Evolutionary conservation across 2,797 vertebrate genomes (phyloP).

Genomic region (Numenius phaeopus): DNA sequence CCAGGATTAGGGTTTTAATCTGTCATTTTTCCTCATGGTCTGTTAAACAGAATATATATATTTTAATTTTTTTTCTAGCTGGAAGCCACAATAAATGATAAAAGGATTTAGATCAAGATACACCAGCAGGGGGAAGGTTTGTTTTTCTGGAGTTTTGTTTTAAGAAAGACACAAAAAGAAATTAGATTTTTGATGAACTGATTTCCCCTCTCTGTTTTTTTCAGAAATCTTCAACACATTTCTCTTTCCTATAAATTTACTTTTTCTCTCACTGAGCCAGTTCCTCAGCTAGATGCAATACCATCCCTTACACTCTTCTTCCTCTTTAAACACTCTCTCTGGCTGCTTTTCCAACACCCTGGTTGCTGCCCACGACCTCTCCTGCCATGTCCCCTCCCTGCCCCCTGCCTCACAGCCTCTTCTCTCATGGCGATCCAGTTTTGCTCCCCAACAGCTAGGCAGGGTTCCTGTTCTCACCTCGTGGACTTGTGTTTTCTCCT

Average conservation of each 20-base stretch:
- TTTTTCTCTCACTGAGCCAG: neutral
- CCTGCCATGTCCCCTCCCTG: neutral
- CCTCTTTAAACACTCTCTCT: neutral
- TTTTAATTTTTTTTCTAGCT: neutral
- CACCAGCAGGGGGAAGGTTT: neutral
- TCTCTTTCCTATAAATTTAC: neutral
- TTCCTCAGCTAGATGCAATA: neutral
- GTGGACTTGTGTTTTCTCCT: neutral
- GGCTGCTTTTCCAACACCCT: neutral
- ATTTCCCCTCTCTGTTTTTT: neutral
- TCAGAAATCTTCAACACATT: neutral
- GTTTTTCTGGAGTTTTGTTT: neutral
- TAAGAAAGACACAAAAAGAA: neutral
- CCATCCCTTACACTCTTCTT: neutral
- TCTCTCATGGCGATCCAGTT: rapidly evolving
- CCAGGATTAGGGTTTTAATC: slow-evolving; percentile 49
- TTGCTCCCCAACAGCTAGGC: neutral
- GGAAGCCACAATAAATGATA: neutral
- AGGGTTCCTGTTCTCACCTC: neutral
- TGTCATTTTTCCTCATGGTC: slow-evolving; percentile 21
- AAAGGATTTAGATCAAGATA: neutral
- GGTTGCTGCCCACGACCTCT: neutral
- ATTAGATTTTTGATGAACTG: neutral
- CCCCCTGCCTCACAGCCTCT: neutral
- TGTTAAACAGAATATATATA: neutral